These are phyloP conservation scores for Coronaproctus castanopsis DNA, from an alignment of 2,888 invertebrate species.

Conservation along the genomic window DNA sequence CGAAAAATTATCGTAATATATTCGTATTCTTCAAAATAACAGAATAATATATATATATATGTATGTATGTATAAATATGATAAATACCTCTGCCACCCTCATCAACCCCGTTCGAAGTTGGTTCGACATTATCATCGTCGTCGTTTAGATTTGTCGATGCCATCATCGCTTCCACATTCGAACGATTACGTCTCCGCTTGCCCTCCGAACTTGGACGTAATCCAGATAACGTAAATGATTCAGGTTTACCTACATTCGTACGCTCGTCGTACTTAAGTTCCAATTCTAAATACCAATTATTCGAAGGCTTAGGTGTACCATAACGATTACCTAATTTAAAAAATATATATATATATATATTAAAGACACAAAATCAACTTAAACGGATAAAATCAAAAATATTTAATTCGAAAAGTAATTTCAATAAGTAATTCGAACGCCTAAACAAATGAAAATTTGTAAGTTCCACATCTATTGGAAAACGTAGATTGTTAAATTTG, in stretches of 20 bases:
- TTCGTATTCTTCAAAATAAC: too few species aligned
- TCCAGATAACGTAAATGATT: constrained; percentile 25
- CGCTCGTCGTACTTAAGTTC: constrained; percentile 20
- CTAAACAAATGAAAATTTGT: too few species aligned
- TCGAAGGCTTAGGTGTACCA: constrained; percentile 36
- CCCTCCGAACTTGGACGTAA: constrained; percentile 33
- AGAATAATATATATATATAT: too few species aligned
- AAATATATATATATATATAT: neutral
- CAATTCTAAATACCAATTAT: constrained; percentile 23
- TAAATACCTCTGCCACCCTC: too few species aligned
- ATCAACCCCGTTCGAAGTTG: neutral
- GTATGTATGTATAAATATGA: too few species aligned
- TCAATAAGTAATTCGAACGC: too few species aligned
- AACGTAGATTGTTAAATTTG: too few species aligned
- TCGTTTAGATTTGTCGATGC: constrained; percentile 26
- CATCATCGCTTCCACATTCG: constrained; percentile 34
- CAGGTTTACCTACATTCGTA: constrained; percentile 9
- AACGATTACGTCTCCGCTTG: constrained; percentile 32
- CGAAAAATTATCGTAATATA: too few species aligned
- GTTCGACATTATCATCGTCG: neutral
- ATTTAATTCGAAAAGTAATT: too few species aligned
- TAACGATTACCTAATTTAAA: constrained; percentile 30
- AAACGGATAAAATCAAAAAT: too few species aligned
- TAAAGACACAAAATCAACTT: neutral
- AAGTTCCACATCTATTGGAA: too few species aligned